A percentile compares a stretch with the other conserved stretches of the same genome.
Evolutionary conservation across 2,113 vertebrate genomes (phyloP).

Genomic region (Leptocoma aspasia): DNA sequence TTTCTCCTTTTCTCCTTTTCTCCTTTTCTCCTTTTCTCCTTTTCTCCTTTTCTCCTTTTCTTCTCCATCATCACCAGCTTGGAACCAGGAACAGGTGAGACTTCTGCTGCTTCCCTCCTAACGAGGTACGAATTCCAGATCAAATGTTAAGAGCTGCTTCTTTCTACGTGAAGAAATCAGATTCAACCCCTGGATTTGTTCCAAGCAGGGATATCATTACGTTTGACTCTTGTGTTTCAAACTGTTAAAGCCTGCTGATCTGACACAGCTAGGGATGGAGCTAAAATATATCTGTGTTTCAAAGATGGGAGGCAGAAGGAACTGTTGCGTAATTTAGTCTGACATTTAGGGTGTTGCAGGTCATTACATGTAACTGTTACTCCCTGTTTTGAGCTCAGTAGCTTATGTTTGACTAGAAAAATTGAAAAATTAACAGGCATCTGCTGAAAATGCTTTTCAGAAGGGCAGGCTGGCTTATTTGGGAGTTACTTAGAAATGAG

Average conservation of each 20-base stretch:
- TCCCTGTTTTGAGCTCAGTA: background rate
- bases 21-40: background rate
- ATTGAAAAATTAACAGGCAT: background rate
- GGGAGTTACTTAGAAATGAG: background rate
- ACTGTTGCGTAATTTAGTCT: background rate
- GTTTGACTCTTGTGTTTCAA: background rate
- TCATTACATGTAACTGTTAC: background rate
- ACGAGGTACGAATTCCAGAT: background rate
- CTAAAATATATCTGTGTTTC: background rate
- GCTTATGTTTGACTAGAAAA: conserved; percentile 2
- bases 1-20: background rate
- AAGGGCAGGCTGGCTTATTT: background rate
- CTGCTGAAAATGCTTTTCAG: background rate
- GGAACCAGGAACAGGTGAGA: background rate
- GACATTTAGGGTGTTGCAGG: conserved; percentile 1
- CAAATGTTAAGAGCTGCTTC: background rate
- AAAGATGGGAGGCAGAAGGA: background rate
- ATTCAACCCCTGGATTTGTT: background rate
- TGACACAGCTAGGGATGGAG: background rate
- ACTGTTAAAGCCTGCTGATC: background rate
- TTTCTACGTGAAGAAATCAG: background rate
- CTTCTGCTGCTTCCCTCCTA: conserved; percentile 15
- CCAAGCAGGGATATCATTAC: background rate
- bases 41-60: background rate
- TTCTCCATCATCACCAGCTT: background rate